These are phyloP conservation scores for Caradrina kadenii DNA, from an alignment of 2,888 invertebrate genomes.

Conservation along the genomic window DNA sequence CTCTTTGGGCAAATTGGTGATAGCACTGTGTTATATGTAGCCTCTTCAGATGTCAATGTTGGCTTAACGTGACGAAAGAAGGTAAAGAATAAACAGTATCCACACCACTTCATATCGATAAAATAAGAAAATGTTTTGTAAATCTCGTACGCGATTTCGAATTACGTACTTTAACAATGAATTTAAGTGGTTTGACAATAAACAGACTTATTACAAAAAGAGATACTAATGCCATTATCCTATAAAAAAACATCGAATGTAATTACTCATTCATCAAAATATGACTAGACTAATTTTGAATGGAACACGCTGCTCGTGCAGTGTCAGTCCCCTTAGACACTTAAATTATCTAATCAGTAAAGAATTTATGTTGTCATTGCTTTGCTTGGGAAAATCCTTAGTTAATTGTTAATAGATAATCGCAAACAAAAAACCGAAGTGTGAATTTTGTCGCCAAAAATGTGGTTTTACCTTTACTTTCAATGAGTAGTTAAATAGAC, in stretches of 20 bases:
- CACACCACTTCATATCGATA: neutral
- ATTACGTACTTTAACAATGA: too few relatives aligned
- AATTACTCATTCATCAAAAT: too few relatives aligned
- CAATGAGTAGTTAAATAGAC: neutral
- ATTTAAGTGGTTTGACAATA: too few relatives aligned
- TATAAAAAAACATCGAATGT: too few relatives aligned
- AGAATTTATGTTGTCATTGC: constrained; percentile 10
- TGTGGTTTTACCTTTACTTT: neutral
- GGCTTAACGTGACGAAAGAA: neutral
- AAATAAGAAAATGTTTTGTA: too few relatives aligned
- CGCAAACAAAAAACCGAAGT: constrained; percentile 1
- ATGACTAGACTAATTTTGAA: too few relatives aligned
- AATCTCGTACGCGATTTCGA: too few relatives aligned
- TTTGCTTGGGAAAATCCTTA: constrained; percentile 11
- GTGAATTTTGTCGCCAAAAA: neutral
- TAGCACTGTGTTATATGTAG: neutral
- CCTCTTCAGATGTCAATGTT: too few relatives aligned
- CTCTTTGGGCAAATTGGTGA: neutral
- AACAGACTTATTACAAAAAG: too few relatives aligned
- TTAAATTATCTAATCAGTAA: constrained; percentile 7
- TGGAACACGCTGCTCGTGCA: too few relatives aligned
- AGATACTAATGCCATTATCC: too few relatives aligned
- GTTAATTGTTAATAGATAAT: neutral
- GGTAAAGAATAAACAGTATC: neutral
- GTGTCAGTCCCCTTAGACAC: neutral